Evolutionary conservation across 2,113 vertebrate species (phyloP), one percentile per base, ranked within the genome.

Genomic region (Oryzias melastigma): DNA sequence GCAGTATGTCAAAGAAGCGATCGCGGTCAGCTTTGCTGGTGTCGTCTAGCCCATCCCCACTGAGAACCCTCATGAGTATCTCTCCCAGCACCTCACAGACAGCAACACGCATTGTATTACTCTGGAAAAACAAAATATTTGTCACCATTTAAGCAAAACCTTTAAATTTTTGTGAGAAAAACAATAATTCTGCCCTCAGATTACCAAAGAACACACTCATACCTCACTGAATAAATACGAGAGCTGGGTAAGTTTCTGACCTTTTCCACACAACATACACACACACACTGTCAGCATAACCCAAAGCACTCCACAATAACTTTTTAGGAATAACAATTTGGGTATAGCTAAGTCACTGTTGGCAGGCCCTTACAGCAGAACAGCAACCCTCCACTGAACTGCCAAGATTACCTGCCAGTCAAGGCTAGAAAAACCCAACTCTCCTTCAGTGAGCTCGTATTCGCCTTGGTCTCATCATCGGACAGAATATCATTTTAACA

Each of bases 21-120:
- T 98, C 94, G 16, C 97, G 88, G 56, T 94, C 95, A 0, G 87
- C 89, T 71, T 92, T 93, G 5, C 92, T 92, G 0, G 90, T 71
- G 14, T 93, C 94, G 1, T 96, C 94, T 10, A 98, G 85, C 1
- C 93, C 80, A 25, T 98, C 94, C 0, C 96, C 95, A 1, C 87
- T 94, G 52, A 98, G 87, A 50, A 98, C 92, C 18, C 92, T 91
- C 1, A 96, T 71, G 14, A 98, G 78, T 62, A 92, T 89, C 68
- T 98, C 95, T 1, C 95, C 91, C 81, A 98, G 91, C 4, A 95
- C 92, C 0, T 91, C 85, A 15, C 98, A 92, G 61, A 98, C 73
- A 0, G 95, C 95, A 15, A 95, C 95, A 45, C 97, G 93, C 93
- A 99, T 93, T 29, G 58, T 46, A 24, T 94, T 90, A 59, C 88